Conservation (phyloP, 1,140 invertebrate species). For the Drosophila teissieri region DNA sequence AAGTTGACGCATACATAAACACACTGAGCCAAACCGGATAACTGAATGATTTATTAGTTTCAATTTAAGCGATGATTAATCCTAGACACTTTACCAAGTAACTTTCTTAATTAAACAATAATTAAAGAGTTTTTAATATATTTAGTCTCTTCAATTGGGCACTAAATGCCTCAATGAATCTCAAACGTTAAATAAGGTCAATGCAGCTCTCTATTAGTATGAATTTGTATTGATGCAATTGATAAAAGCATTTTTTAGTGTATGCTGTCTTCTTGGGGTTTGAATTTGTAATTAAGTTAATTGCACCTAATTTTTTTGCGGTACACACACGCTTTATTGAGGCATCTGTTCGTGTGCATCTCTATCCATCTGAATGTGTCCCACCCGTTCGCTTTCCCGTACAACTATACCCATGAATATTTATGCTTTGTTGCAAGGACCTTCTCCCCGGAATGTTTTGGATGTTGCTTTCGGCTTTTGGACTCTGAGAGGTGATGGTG, state of each 20-base stretch:
- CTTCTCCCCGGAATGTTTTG: conserved; percentile 48
- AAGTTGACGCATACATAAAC: conserved; percentile 62
- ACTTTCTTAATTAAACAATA: too few species aligned
- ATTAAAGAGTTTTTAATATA: too few species aligned
- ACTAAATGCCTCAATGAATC: too few species aligned
- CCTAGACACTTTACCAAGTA: too few species aligned
- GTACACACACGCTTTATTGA: conserved; percentile 26
- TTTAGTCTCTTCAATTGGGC: too few species aligned
- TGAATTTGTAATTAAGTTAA: neutral
- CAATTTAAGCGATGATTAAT: too few species aligned
- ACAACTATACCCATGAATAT: conserved; percentile 71
- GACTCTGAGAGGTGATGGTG: neutral
- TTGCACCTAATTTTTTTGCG: neutral
- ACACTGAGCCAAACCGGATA: conserved; percentile 30
- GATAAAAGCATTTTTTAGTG: too few species aligned
- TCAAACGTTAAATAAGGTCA: too few species aligned
- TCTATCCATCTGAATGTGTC: conserved; percentile 24
- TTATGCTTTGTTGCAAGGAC: conserved; percentile 68
- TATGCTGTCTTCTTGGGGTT: too few species aligned
- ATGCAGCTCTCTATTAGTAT: too few species aligned
- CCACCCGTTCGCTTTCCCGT: conserved; percentile 22
- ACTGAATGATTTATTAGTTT: neutral
- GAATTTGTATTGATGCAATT: too few species aligned
- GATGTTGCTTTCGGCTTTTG: conserved; percentile 33
- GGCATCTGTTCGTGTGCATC: conserved; percentile 45